Evolutionary conservation across 35 echinoderm and acorn worm species (phyloP), one percentile per base, ranked within the genome.

Genomic region (Holothuria glaberrima): DNA sequence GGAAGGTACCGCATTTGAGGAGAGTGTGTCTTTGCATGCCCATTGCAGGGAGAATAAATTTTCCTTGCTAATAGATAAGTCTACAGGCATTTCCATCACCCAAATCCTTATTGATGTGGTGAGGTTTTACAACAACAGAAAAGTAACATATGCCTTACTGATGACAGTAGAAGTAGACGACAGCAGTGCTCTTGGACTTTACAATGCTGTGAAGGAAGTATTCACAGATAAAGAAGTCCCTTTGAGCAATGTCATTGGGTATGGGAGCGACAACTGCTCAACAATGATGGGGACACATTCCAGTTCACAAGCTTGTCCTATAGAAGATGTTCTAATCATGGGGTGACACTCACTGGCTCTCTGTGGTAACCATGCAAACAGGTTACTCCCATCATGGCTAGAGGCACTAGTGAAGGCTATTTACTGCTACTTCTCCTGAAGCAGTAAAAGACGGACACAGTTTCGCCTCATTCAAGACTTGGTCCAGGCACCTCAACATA

Each of bases 231-330:
- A 80, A 6, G 76, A 80, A 48, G 76, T 80, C 25, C 76, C 76
- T 38, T 63, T 86, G 58, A 63, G 82, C 21, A 86, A 87, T 33
- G 69, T 87, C 25, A 71, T 87, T 7, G 85, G 85, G 13, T 87
- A 41, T 24, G 85, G 61, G 14, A 87, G 85, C 12, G 85, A 87
- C 61, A 87, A 87, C 85, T 88, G 63, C 44, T 68, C 86, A 46
- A 88, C 86, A 69, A 88, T 88, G 86, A 87, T 88, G 32, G 86
- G 82, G 54, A 33, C 41, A 54, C 31, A 71, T 67, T 87, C 85
- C 13, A 14, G 85, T 33, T 88, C 71, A 68, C 86, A 88, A 71
- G 86, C 86, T 13, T 31, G 86, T 71, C 64, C 48, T 44, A 70
- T 48, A 71, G 64, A 30, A 71, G 35, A 70, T 70, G 60, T 70